These are phyloP conservation scores for Cottus gobio DNA, from an alignment of 2,113 vertebrate species.

Conservation along the genomic window DNA sequence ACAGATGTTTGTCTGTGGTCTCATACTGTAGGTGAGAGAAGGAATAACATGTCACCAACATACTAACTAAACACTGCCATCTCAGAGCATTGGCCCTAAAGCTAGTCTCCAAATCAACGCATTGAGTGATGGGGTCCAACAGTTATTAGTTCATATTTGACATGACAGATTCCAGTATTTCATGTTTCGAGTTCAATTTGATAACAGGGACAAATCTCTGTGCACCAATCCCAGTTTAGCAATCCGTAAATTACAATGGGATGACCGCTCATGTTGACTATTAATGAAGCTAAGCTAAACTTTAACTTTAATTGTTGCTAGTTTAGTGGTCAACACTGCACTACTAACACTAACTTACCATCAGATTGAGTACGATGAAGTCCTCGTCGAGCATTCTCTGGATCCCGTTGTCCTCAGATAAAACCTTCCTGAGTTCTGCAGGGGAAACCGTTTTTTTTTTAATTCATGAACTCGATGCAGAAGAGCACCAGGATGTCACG, in stretches of 20 bases:
- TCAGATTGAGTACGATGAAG: conserved; percentile 91
- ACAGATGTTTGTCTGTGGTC: conserved; percentile 94
- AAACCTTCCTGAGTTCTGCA: conserved; percentile 90
- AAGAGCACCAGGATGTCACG: conserved; percentile 19
- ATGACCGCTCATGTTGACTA: background rate
- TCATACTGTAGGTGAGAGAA: conserved; percentile 86
- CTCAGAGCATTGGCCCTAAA: background rate
- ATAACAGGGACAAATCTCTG: background rate
- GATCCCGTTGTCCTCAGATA: conserved; percentile 88
- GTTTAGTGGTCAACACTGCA: background rate
- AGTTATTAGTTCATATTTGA: background rate
- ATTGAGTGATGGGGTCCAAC: too few relatives aligned
- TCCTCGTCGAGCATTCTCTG: conserved; percentile 90
- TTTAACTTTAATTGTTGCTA: too few relatives aligned
- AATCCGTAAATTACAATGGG: background rate
- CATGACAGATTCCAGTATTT: background rate
- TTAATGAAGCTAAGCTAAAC: background rate
- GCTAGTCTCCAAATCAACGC: background rate
- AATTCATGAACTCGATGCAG: background rate
- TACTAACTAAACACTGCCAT: too few relatives aligned
- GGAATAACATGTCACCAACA: background rate
- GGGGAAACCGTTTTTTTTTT: conserved; percentile 15
- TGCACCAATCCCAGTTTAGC: background rate
- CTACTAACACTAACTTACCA: conserved; percentile 83
- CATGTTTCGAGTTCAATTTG: background rate